Conservation (phyloP, 2,113 vertebrate species). For the Okapia johnstoni region DNA sequence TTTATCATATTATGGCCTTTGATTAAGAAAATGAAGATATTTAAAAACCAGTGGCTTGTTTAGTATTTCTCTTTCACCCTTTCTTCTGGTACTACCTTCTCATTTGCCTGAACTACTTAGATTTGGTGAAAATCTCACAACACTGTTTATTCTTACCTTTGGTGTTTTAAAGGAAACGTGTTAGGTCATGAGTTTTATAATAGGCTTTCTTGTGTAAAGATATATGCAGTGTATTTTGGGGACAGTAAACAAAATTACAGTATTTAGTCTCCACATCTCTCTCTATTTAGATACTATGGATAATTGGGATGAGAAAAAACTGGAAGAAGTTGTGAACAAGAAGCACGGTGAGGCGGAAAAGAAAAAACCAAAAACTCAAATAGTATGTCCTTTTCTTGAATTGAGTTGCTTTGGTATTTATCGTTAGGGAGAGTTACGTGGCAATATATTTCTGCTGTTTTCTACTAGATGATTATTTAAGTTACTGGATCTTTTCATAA, state of each 20-base stretch:
- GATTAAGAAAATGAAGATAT: background rate
- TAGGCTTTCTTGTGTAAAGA: background rate
- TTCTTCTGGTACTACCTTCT: background rate
- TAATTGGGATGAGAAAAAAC: conserved; percentile 98
- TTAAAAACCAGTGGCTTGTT: background rate
- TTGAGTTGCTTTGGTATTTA: conserved; percentile 63
- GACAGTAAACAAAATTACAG: background rate
- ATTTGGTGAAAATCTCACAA: background rate
- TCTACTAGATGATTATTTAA: background rate
- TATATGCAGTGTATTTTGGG: background rate
- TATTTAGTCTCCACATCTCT: background rate
- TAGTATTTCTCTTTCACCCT: background rate
- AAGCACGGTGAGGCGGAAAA: conserved; percentile 98
- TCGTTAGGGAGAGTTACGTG: conserved; percentile 38
- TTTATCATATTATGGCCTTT: background rate
- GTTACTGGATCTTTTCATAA: background rate
- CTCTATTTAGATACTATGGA: conserved; percentile 94
- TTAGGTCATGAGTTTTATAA: background rate
- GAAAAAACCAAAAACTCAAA: conserved; percentile 97
- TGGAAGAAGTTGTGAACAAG: conserved; percentile 97
- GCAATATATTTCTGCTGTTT: conserved; percentile 30
- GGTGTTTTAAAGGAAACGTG: background rate
- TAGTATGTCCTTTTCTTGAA: conserved; percentile 85
- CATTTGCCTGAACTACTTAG: background rate
- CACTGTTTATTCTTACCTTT: background rate